Base-by-base conservation (phyloP, 1,140 invertebrate species). In the Drosophila repletoides region DNA sequence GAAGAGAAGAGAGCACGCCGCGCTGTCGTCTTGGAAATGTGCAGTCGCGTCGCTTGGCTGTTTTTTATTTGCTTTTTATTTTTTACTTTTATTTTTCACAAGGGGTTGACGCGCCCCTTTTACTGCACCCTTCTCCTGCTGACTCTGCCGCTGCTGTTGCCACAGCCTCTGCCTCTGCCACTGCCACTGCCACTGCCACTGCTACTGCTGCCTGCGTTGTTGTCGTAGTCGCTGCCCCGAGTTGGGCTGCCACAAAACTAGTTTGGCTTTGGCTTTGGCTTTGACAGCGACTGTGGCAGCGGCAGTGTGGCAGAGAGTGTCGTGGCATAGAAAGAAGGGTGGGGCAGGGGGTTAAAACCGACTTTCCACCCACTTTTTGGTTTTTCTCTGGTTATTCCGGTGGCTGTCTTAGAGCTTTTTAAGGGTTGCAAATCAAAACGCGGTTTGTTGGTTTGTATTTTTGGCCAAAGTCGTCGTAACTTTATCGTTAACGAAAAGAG, bases 401-500 rank as follows among this genome's bases (percentile, higher is more conserved):
- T 63, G 41, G 53, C 77, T 67, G 77, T 81, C 72, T 81, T 83
- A 72, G 34, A 67, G 73, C 74, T 68, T 61, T 68, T 81, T 84
- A 86, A 86, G 80, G 80, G 80, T 86, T 86, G 80, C 80, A 86
- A 86, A 86, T 86, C 80, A 86, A 86, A 86, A 87, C 76, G 81
- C 80, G 80, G 80, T 86, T 86, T 86, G 81, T 86, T 75, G 80
- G 80, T 86, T 86, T 86, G 80, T 86, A 86, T 86, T 86, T 86
- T 77, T 86, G 80, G 80, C 80, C 80, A 86, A 86, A 86, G 68
- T 83, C 77, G 63, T 83, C 77, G 77, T 81, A 73, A 81, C 77
- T 83, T 81, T 81, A 83, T 66, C 53, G 75, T 10, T 48, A 43
- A 38, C 46, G 33, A 36, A 40, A 10, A 46, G 48, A 9, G 24